A percentile compares a stretch with the other conserved stretches of the same genome.
These are phyloP conservation scores for Bombus vancouverensis DNA, from an alignment of 1,140 invertebrate genomes.

Conservation along the genomic window DNA sequence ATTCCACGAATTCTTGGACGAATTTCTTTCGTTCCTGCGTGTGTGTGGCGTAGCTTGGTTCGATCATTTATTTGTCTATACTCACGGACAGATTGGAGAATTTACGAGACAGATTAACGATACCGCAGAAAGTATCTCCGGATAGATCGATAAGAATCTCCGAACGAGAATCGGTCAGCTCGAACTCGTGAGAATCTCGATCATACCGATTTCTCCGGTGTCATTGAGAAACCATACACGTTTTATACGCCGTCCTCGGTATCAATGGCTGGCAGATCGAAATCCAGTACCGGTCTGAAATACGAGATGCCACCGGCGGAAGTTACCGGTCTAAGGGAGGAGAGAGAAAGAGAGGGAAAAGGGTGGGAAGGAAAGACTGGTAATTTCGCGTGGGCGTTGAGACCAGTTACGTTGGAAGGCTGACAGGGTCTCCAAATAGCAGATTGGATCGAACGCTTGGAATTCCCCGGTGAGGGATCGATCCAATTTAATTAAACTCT, in stretches of 20 bases:
- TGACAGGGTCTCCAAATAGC: slow-evolving; percentile 34
- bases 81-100: neutral
- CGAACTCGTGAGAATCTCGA: slow-evolving; percentile 59
- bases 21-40: slow-evolving; percentile 8
- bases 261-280: slow-evolving; percentile 49
- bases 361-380: slow-evolving; percentile 20
- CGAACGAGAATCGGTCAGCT: slow-evolving; percentile 36
- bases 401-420: slow-evolving; percentile 59
- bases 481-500: slow-evolving; percentile 43
- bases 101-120: slow-evolving; percentile 51
- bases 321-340: slow-evolving; percentile 25
- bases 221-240: slow-evolving; percentile 60
- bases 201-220: slow-evolving; percentile 44
- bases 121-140: slow-evolving; percentile 22
- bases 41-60: neutral
- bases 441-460: slow-evolving; percentile 11
- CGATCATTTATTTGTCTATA: slow-evolving; percentile 14
- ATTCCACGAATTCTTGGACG: neutral
- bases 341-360: neutral
- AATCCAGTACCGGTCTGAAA: slow-evolving; percentile 58
- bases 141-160: neutral
- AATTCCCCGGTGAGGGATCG: slow-evolving; percentile 20
- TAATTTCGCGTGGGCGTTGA: slow-evolving; percentile 58
- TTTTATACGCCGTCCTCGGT: slow-evolving; percentile 42
- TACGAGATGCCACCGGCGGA: slow-evolving; percentile 53